Conservation (phyloP, 1,140 invertebrate genomes). For the Drosophila ananassae region DNA sequence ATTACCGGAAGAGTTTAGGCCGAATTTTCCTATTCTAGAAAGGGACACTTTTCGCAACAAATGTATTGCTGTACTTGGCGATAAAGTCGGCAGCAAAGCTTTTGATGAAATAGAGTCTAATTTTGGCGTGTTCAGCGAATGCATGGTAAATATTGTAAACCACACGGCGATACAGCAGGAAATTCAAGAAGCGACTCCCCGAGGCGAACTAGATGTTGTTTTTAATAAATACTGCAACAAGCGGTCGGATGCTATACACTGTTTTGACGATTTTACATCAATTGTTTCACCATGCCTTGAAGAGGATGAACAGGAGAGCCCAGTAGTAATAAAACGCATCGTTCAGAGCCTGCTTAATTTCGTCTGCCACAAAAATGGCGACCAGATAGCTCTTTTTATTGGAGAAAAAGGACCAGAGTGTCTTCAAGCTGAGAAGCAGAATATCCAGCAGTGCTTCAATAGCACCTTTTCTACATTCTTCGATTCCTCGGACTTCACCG, state of each 20-base stretch:
- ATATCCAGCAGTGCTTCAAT: constrained; percentile 88
- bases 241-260: constrained; percentile 86
- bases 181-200: constrained; percentile 87
- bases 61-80: constrained; percentile 71
- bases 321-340: constrained; percentile 86
- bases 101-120: constrained; percentile 57
- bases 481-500: constrained; percentile 68
- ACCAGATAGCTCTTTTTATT: constrained; percentile 92
- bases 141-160: constrained; percentile 85
- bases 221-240: constrained; percentile 87
- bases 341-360: constrained; percentile 89
- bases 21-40: constrained; percentile 33
- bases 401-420: constrained; percentile 91
- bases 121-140: constrained; percentile 74
- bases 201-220: constrained; percentile 85
- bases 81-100: constrained; percentile 58
- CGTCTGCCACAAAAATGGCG: constrained; percentile 91
- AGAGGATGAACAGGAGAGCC: constrained; percentile 85
- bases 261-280: constrained; percentile 87
- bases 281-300: constrained; percentile 87
- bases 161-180: constrained; percentile 85
- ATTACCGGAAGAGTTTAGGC: constrained; percentile 37
- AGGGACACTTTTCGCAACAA: constrained; percentile 67
- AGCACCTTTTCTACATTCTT: constrained; percentile 85
- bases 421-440: constrained; percentile 86